These are phyloP conservation scores for Calameuta pallipes DNA, from an alignment of 2,888 invertebrate species.

Conservation along the genomic window DNA sequence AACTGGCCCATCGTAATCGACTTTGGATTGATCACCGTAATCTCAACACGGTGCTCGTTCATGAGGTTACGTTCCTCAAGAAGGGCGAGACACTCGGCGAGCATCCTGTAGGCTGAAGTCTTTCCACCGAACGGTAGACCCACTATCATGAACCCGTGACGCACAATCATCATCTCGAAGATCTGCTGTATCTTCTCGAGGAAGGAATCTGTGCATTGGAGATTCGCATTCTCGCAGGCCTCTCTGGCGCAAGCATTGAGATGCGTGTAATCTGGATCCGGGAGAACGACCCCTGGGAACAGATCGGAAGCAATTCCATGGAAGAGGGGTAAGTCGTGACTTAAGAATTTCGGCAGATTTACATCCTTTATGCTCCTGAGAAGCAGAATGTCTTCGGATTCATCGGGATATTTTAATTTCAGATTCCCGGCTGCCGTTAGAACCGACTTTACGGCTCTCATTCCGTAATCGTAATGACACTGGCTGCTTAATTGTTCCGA, in stretches of 20 bases:
- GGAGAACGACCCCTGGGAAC: constrained; percentile 87
- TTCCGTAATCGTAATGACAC: constrained; percentile 95
- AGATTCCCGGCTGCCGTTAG: constrained; percentile 91
- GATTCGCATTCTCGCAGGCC: constrained; percentile 77
- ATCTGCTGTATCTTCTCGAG: constrained; percentile 90
- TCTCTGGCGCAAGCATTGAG: constrained; percentile 75
- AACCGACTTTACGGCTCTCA: constrained; percentile 96
- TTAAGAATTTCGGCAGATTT: constrained; percentile 92
- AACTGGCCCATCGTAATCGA: constrained; percentile 96
- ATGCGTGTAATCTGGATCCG: constrained; percentile 82
- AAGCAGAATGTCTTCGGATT: constrained; percentile 87
- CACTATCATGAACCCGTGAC: constrained; percentile 95
- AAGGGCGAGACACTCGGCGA: constrained; percentile 83
- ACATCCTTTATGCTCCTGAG: constrained; percentile 93
- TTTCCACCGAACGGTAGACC: constrained; percentile 94
- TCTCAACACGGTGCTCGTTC: constrained; percentile 82
- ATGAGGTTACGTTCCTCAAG: constrained; percentile 81
- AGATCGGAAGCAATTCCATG: constrained; percentile 93
- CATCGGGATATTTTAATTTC: constrained; percentile 88
- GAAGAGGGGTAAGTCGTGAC: constrained; percentile 89
- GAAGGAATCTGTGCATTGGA: constrained; percentile 88
- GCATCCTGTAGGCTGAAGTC: constrained; percentile 83
- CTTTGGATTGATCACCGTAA: constrained; percentile 91
- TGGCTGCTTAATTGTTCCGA: constrained; percentile 95
- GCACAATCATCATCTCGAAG: constrained; percentile 94